Evolutionary conservation across 2,797 vertebrate species (phyloP).

Genomic region (Phataginus tricuspis): DNA sequence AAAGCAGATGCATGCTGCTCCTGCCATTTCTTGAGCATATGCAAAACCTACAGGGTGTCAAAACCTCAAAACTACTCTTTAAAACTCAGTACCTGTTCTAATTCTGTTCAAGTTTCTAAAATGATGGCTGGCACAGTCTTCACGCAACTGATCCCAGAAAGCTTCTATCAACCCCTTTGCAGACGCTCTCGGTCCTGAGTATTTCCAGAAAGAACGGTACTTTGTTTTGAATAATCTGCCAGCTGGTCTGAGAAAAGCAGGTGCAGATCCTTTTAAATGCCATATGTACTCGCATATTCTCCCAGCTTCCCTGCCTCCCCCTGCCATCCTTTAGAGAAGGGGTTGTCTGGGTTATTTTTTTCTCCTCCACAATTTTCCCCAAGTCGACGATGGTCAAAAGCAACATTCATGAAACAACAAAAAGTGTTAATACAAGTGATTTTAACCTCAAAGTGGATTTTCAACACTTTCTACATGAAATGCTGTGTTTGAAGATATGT

Average conservation of each 20-base stretch:
- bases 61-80: conserved; percentile 37
- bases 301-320: background rate
- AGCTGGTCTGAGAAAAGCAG: conserved; percentile 62
- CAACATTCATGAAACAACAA: background rate
- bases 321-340: background rate
- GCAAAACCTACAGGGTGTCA: conserved; percentile 33
- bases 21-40: background rate
- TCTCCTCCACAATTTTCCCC: conserved; percentile 1
- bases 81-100: background rate
- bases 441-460: background rate
- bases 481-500: background rate
- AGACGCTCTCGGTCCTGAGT: conserved; percentile 31
- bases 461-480: background rate
- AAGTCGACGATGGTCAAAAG: conserved; percentile 16
- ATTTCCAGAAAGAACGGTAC: conserved; percentile 56
- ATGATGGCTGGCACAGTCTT: conserved; percentile 20
- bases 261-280: conserved; percentile 52
- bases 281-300: background rate
- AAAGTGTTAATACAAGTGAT: background rate
- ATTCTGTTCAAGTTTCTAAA: conserved; percentile 53
- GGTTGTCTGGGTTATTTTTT: conserved; percentile 1
- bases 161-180: conserved; percentile 36
- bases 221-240: conserved; percentile 61
- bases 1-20: background rate
- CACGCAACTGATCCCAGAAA: conserved; percentile 27